Base-by-base conservation (phyloP, 2,113 vertebrate genomes). In the Trematomus loennbergii region DNA sequence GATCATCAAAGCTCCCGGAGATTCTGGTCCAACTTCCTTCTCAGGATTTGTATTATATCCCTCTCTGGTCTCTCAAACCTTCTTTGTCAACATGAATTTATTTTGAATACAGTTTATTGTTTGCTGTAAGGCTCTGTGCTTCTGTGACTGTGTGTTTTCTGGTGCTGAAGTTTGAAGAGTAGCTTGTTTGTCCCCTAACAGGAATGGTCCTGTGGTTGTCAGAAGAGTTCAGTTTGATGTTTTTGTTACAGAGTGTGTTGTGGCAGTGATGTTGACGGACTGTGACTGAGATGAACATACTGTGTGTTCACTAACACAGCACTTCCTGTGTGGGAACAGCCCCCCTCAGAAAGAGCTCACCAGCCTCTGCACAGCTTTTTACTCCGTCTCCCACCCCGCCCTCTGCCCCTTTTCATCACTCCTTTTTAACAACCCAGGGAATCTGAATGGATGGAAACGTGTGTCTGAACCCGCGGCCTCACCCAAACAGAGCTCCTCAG, bases 401-500 rank as follows among this genome's bases (percentile, higher is more conserved):
- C 78, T 77, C 67, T 40, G 70, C 57, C 55, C 75, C 87, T 87
- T 87, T 87, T 91, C 88, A 88, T 88, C 84, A 75, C 75, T 85
- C 84, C 88, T 94, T 91, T 91, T 93, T 93, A 92, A 91, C 92
- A 94, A 93, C 90, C 87, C 91, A 93, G 90, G 89, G 94, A 94
- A 95, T 95, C 88, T 94, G 89, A 95, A 91, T 94, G 78, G 79
- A 89, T 92, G 83, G 86, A 92, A 94, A 89, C 85, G 84, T 94
- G 89, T 89, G 90, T 85, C 89, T 89, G 79, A 81, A 86, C 83
- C 91, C 90, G 3, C 78, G 59, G 87, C 92, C 89, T 88, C 88
- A 84, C 90, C 88, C 86, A 85, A 90, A 84, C 59, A 86, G 81
- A 89, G 89, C 84, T 85, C 90, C 93, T 95, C 97, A 97, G 97